Evolutionary conservation across 2,113 vertebrate species (phyloP), one percentile per base, ranked within the genome.

Genomic region (Circaetus cinerascens): DNA sequence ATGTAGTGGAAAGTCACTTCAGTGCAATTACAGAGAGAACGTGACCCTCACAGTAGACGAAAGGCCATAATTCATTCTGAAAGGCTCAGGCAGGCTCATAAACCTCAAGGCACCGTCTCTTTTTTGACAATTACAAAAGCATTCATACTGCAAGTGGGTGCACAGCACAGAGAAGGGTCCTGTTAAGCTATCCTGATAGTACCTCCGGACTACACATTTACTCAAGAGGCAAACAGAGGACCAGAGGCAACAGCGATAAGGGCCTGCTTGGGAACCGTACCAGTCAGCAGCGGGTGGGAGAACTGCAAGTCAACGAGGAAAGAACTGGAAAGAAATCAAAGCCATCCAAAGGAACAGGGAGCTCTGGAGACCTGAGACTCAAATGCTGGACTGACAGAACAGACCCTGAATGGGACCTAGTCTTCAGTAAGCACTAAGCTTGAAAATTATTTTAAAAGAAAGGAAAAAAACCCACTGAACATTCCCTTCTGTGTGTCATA

Each of bases 41-140:
- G 3, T 77, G 94, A 81, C 83, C 83, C 76, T n/a, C 0, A 0
- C 41, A 91, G 86, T 0, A 51, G 79, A 90, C 22, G 45, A 86
- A 73, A 83, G 46, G 56, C 64, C 21, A 3, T 50, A 76, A 95
- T 36, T 94, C 76, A 74, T 36, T 13, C 79, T 38, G 93, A 87
- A 94, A 71, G 59, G 76, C 55, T 82, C 68, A 77, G 72, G 63
- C n/a, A 96, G 63, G 91, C 68, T 94, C 94, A 89, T 29, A 96
- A 69, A 78, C 50, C 86, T 74, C 59, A 62, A 76, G 76, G 63
- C 76, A 93, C 41, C 3, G 4, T 62, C 83, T 86, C 27, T 32
- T 86, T 76, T 68, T 45, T 50, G 53, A 30, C 74, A 90, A 41
- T 64, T 34, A 64, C 38, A 36, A 43, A 68, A 82, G 75, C 26